Evolutionary conservation across 2,888 invertebrate genomes (phyloP).

Genomic region (Amitus sp.): DNA sequence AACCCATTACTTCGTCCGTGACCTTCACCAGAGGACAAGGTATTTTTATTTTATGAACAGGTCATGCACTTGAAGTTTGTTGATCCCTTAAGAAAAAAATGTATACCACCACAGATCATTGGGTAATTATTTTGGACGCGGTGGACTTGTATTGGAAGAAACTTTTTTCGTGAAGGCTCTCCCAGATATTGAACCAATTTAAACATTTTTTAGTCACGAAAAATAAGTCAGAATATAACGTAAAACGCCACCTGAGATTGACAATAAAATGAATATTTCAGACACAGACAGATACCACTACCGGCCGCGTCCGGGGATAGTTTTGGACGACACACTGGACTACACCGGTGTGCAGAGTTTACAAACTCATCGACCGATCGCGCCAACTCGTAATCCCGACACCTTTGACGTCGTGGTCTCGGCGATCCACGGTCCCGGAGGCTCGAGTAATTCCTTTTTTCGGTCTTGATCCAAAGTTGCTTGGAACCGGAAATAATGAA

Average conservation of each 20-base stretch:
- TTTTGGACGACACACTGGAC: conserved; percentile 76
- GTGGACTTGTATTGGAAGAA: too few species aligned
- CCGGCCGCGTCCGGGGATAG: conserved; percentile 85
- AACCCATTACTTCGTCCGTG: conserved; percentile 45
- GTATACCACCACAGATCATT: too few species aligned
- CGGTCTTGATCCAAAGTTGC: background rate
- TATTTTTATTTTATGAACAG: too few species aligned
- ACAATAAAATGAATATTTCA: background rate
- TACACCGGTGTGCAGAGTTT: conserved; percentile 63
- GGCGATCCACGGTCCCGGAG: conserved; percentile 84
- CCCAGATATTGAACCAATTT: too few species aligned
- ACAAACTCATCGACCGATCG: conserved; percentile 68
- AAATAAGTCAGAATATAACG: too few species aligned
- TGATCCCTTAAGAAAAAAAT: too few species aligned
- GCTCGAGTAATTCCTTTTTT: background rate
- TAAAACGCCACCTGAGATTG: too few species aligned
- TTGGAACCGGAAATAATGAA: background rate
- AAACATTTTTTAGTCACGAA: too few species aligned
- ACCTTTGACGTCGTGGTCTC: conserved; percentile 90
- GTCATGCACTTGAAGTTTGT: too few species aligned
- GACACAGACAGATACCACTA: conserved; percentile 64
- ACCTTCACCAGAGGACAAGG: conserved; percentile 52
- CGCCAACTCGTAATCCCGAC: conserved; percentile 70
- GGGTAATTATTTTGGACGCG: too few species aligned
- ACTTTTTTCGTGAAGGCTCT: too few species aligned